Conservation (phyloP, 2,888 invertebrate genomes). For the Stenchaetothrips biformis region DNA sequence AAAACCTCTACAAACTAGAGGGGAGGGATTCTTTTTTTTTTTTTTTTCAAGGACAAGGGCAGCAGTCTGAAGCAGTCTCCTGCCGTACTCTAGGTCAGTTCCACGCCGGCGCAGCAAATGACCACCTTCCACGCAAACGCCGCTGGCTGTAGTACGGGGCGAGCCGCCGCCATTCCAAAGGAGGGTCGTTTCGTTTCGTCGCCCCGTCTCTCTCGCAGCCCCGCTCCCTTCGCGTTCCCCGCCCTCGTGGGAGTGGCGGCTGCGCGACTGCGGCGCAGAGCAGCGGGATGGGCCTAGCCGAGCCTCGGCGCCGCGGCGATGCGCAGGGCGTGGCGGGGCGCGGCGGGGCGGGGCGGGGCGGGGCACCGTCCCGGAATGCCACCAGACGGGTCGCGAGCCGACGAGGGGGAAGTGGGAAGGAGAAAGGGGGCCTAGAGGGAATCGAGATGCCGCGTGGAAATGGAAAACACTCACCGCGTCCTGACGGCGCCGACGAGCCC, state of each 20-base stretch:
- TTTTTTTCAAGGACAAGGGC: too few species aligned
- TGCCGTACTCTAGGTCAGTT: too few species aligned
- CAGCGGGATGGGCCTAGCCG: not conserved
- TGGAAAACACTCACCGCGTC: too few species aligned
- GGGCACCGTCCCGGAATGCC: constrained; percentile 9
- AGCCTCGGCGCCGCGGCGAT: not conserved
- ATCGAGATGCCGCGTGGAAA: too few species aligned
- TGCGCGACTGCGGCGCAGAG: not conserved
- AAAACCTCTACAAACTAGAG: not conserved
- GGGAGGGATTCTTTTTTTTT: too few species aligned
- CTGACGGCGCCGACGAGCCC: not conserved
- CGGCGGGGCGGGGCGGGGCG: not conserved
- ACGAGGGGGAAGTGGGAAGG: not conserved
- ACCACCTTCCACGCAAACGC: not conserved
- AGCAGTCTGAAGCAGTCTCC: too few species aligned
- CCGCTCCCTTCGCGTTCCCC: not conserved
- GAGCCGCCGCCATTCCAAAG: too few species aligned
- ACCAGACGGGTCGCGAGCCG: constrained; percentile 2
- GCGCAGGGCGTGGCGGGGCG: not conserved
- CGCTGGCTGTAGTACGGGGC: not conserved
- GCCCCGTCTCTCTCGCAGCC: too few species aligned
- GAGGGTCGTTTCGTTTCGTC: too few species aligned
- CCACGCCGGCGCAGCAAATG: too few species aligned
- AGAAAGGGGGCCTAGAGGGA: not conserved
- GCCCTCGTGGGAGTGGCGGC: constrained; percentile 4